Base-by-base conservation (phyloP, 2,113 vertebrate species). In the Zosterops japonicus region DNA sequence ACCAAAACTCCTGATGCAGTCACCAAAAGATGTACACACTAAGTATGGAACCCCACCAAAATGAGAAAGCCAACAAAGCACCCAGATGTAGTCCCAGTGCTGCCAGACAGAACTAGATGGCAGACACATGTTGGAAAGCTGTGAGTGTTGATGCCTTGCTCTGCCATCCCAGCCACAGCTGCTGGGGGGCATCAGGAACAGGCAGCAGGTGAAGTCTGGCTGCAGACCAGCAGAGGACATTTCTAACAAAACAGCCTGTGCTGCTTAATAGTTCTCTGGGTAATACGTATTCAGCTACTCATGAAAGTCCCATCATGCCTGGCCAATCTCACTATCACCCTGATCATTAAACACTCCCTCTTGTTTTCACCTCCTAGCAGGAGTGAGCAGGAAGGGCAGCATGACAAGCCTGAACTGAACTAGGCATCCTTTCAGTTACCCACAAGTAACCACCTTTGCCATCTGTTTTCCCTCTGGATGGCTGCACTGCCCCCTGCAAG, bases 71-170 rank as follows among this genome's bases (percentile, higher is more conserved):
- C 49, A 71, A 0, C 35, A 18, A 11, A 7, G 16, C n/a, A 9
- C 14, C 27, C 63, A 64, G 47, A 9, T 3, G 13, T 0, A 5
- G 20, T 3, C 17, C 23, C 0, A 0, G 33, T 8, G 27, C 60
- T 8, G 8, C 22, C 2, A 5, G 29, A 35, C 69, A 69, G 60
- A 74, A 8, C 7, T 19, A 23, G 6, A 8, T 0, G 0, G 18
- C 44, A 87, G 53, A 12, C 25, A 53, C 17, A 2, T 0, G 0
- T 2, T 31, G 46, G n/a, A 39, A 35, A 36, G 11, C 60, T 49
- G 22, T 6, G 11, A 9, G 8, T 24, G 31, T 42, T 13, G 3
- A 14, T 10, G 11, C 16, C 36, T 68, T 8, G 12, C 44, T 70
- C 20, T 9, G 44, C 72, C 10, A 10, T 14, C 25, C 47, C 56